Evolutionary conservation across 1,140 invertebrate genomes (phyloP), one percentile per base, ranked within the genome.

Genomic region (Scaptomyza montana): DNA sequence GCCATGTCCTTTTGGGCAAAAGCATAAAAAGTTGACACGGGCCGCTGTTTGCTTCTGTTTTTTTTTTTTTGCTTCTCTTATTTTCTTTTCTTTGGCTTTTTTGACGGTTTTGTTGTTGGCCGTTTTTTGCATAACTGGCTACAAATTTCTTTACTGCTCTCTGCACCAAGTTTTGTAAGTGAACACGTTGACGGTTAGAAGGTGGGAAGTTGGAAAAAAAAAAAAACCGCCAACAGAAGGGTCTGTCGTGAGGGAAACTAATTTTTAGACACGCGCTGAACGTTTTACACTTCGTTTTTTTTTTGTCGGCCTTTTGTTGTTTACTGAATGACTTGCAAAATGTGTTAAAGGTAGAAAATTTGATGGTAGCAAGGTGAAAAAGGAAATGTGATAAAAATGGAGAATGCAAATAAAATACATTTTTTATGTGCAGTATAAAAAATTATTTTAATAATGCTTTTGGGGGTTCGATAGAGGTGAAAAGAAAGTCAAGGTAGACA

Each of bases 81-180:
- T 74, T 45, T 28, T 25, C 25, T 43, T 63, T 41, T 46, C 36
- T 56, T 28, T 8, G 45, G 45, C 12, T 54, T 12, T 45, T 54
- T 73, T 60, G 51, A 51, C 49, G 74, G 28, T 62, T 69, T 73
- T 80, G 81, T 76, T 67, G 71, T 59, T 74, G 68, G 59, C 57
- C 62, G 5, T 7, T 82, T 77, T 86, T 86, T 86, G 79, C 84
- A 87, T 87, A 86, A 71, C 78, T 86, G 64, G 80, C 80, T 80
- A 85, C 80, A 85, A 82, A 84, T 73, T 79, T 66, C 57, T 74
- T 63, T 59, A 13, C 28, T 13, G 21, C 43, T 33, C 25, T 39
- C 9, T 30, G 49, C 50, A 46, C 53, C 19, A 62, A 77, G 47
- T 46, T 53, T 16, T 46, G n/a, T 46, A 61, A 41, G 45, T 13